Percentiles rank a stretch among this genome's conserved stretches.
phyloP scores from a whole-genome alignment of 37 sponge, comb jelly and placozoan species.

The Eunapius fragilis region DNA sequence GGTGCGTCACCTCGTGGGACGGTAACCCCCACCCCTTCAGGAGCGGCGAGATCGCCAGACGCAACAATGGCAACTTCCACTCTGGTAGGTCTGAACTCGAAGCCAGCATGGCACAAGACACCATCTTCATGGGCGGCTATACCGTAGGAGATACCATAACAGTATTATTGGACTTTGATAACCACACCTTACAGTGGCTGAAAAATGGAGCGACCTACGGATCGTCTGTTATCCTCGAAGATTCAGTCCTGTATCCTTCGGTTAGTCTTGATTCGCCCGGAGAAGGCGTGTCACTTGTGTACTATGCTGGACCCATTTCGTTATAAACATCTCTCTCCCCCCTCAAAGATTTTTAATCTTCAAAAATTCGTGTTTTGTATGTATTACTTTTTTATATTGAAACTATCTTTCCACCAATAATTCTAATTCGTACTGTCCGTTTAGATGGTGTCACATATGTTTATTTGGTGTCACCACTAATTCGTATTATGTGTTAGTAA shows the following conservation, averaged over 20 bases:
- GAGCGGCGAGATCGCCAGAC: constrained; percentile 80
- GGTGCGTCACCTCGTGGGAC: constrained; percentile 79
- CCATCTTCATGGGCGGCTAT: constrained; percentile 76
- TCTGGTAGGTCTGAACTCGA: constrained; percentile 65
- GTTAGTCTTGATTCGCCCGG: constrained; percentile 92
- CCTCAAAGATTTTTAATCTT: background rate
- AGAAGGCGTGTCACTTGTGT: constrained; percentile 76
- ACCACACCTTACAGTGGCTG: constrained; percentile 70
- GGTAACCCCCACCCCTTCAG: constrained; percentile 93
- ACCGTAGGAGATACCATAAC: constrained; percentile 79
- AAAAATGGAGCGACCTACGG: constrained; percentile 87
- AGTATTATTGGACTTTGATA: constrained; percentile 75
- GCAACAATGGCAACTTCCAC: constrained; percentile 88
- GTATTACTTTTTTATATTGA: background rate
- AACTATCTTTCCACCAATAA: background rate
- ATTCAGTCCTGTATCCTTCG: constrained; percentile 61
- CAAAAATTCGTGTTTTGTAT: background rate
- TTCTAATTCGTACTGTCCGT: background rate
- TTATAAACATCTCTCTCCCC: constrained; percentile 7
- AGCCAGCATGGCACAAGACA: constrained; percentile 62
- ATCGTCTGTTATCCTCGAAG: constrained; percentile 21
- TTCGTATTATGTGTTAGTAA: too few species aligned
- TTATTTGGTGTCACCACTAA: too few species aligned
- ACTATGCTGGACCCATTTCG: constrained; percentile 65
- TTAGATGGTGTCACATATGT: too few species aligned